Evolutionary conservation across 2,113 vertebrate species (phyloP).

Genomic region (Poeciliopsis occidentalis): DNA sequence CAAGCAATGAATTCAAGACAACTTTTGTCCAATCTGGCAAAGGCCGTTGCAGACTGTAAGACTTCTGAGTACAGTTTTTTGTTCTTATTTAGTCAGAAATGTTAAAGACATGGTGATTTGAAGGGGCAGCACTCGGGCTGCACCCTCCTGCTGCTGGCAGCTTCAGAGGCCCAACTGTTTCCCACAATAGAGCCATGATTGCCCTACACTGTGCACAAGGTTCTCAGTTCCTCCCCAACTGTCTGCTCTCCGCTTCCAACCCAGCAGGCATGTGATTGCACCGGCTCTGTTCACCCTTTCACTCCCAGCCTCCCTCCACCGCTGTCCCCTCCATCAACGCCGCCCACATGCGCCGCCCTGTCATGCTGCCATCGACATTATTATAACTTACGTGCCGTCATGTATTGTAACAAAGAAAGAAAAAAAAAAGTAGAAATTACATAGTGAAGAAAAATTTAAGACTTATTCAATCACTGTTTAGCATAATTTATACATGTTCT

Average conservation of each 20-base stretch:
- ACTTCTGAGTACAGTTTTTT: conserved; percentile 39
- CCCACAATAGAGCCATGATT: conserved; percentile 78
- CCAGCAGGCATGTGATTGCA: conserved; percentile 74
- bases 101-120: conserved; percentile 72
- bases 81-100: conserved; percentile 63
- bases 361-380: conserved; percentile 33
- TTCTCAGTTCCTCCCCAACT: conserved; percentile 55
- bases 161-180: conserved; percentile 65
- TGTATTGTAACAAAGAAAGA: conserved; percentile 14
- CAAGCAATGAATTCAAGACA: conserved; percentile 1
- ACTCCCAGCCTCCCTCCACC: conserved; percentile 47
- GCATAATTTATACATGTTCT: neutral
- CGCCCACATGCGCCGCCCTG: conserved; percentile 47
- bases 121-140: conserved; percentile 33
- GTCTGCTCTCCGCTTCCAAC: conserved; percentile 64
- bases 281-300: conserved; percentile 48
- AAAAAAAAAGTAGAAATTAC: neutral
- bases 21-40: conserved; percentile 40
- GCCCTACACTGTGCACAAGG: conserved; percentile 57
- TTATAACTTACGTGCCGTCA: conserved; percentile 31
- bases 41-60: conserved; percentile 14
- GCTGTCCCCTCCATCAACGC: conserved; percentile 42
- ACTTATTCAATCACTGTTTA: neutral
- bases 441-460: neutral
- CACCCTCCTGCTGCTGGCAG: conserved; percentile 42